Base-by-base conservation (phyloP, 2,797 vertebrate species). In the Pseudotriccus pelzelni region DNA sequence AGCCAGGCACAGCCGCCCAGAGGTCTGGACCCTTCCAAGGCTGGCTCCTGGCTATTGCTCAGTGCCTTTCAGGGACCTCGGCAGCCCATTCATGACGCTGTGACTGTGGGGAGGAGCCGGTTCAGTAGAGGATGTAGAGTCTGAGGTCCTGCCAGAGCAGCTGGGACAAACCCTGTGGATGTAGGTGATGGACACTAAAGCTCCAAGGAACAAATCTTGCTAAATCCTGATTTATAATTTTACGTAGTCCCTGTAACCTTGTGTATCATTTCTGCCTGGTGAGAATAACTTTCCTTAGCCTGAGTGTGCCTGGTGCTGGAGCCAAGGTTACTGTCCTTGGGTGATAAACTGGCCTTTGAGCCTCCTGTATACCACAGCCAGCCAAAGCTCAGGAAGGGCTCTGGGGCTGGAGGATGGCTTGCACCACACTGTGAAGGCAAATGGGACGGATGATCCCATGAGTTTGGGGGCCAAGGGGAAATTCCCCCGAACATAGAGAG, bases 401-500 rank as follows among this genome's bases (percentile, higher is more conserved):
- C 20, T 19, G 55, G 17, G 46, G 24, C 58, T 47, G 44, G 17
- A 50, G 64, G n/a, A 22, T 5, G 44, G 10, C 30, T 39, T 4
- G 0, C 67, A 67, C 21, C 23, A 53, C 47, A 39, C 28, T 49
- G 10, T 6, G 18, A 55, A 47, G 56, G 43, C 17, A 34, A 27
- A 7, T 2, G 9, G 14, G 47, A 67, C 52, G 27, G 44, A 64
- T 60, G 77, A 21, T 11, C 37, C 52, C 7, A 4, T 0, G 0
- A 53, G 63, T 3, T 3, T 30, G 24, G 23, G 44, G 27, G 14
- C 76, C 63, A 63, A 58, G 14, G 18, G 76, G 39, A 44, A 72
- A 81, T 9, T n/a, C 30, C 17, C 19, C 19, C 6, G 7, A 23
- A 41, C 25, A 67, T 0, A 37, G 41, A 21, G 28, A 68, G 36